Percentiles rank a stretch among this genome's conserved stretches.
Conservation (phyloP, 1,140 invertebrate genomes). For the Ceratina calcarata region DNA sequence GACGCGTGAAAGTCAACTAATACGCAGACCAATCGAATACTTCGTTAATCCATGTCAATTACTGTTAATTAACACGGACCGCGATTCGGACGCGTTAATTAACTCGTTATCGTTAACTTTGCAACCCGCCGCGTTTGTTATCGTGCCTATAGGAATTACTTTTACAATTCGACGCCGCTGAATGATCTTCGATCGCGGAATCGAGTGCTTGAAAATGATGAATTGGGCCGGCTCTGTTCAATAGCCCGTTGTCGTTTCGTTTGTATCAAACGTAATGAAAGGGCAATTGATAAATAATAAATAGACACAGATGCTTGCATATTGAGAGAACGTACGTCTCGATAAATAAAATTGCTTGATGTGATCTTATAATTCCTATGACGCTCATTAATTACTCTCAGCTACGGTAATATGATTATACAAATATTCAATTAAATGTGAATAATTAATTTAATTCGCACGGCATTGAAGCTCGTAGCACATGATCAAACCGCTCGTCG, state of each 20-base stretch:
- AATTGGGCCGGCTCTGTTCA: too few species aligned
- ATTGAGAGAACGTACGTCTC: too few species aligned
- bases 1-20: slow-evolving; percentile 2
- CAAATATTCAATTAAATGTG: too few species aligned
- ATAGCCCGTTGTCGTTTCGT: neutral
- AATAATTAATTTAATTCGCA: too few species aligned
- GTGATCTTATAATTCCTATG: too few species aligned
- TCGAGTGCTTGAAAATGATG: too few species aligned
- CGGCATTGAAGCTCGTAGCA: too few species aligned
- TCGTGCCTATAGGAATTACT: neutral
- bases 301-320: too few species aligned
- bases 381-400: too few species aligned
- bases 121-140: neutral
- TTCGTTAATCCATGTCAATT: slow-evolving; percentile 29
- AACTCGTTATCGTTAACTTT: slow-evolving; percentile 24
- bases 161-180: neutral
- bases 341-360: too few species aligned
- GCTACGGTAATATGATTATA: too few species aligned
- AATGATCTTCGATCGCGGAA: neutral
- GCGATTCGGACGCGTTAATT: slow-evolving; percentile 23
- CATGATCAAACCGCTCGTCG: neutral
- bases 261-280: neutral
- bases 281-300: too few species aligned
- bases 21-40: neutral
- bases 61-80: slow-evolving; percentile 11